Base-by-base conservation (phyloP, 2,113 vertebrate species). In the Sturnus vulgaris region DNA sequence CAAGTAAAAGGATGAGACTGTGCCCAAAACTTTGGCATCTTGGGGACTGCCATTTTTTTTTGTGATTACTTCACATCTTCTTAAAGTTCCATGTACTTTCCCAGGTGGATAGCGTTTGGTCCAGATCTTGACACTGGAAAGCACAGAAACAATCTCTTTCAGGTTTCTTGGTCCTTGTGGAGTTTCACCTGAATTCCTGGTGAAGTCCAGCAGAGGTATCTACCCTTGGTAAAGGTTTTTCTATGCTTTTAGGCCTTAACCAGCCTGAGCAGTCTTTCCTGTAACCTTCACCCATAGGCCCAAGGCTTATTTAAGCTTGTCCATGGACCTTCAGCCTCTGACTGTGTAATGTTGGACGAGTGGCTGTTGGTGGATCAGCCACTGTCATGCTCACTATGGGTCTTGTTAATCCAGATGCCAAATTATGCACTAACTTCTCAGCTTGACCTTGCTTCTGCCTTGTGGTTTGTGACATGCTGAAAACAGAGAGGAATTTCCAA, bases 301-400 rank as follows among this genome's bases (percentile, higher is more conserved):
- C 39, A 83, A 30, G 24, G 7, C 12, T 66, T 72, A 27, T 72
- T 72, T 80, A 40, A 78, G 14, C 25, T 86, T 86, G 33, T 44
- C 20, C 20, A 17, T 33, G 28, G 55, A 25, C 9, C 8, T 60
- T 60, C 40, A 28, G 13, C n/a, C 27, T 82, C 44, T 37, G 30
- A 27, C 11, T 89, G 9, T 19, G 5, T 81, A 12, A 66, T 47
- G 44, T 3, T 71, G 53, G 52, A 55, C 4, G 3, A 78, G 44
- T 30, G 30, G 10, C 5, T 88, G 11, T 35, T 28, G 64, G 31
- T 37, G 35, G 15, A 25, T 85, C 33, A 59, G 39, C 15, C 8
- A 18, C 40, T 47, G 4, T 33, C 2, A 0, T 81, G 24, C 5
- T 15, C 31, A 9, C 35, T 27, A 2, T 30, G 12, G 30, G 9